Percentiles rank a stretch among this genome's conserved stretches.
phyloP scores from a whole-genome alignment of 1,140 invertebrate species.

The Trichoplusia ni region DNA sequence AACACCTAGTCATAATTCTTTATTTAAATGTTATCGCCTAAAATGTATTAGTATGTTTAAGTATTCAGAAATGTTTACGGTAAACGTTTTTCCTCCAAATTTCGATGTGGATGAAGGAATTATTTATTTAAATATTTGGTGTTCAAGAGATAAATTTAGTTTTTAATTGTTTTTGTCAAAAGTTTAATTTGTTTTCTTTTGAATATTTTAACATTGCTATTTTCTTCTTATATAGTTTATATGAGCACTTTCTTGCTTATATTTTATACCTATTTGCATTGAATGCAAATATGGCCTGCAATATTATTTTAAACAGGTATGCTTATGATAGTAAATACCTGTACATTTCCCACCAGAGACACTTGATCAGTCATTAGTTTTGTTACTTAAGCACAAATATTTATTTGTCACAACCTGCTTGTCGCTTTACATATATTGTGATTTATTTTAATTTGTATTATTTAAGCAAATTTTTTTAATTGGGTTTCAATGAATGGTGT shows the following conservation, averaged over 20 bases:
- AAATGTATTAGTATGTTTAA: not conserved
- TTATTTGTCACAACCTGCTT: constrained; percentile 23
- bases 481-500: constrained; percentile 9
- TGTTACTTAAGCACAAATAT: constrained; percentile 23
- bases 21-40: not conserved
- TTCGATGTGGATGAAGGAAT: too few relatives aligned
- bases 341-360: constrained; percentile 11
- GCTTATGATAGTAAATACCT: not conserved
- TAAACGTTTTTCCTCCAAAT: too few relatives aligned
- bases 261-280: not conserved
- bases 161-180: too few relatives aligned
- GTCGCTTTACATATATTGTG: constrained; percentile 13
- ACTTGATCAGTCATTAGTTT: not conserved
- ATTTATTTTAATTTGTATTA: constrained; percentile 12
- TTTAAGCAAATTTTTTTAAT: constrained; percentile 21
- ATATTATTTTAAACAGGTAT: constrained; percentile 18
- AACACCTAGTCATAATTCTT: constrained; percentile 48
- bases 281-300: not conserved
- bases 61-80: too few relatives aligned
- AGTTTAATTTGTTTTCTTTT: too few relatives aligned
- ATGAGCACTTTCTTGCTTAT: too few relatives aligned
- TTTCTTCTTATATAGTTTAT: too few relatives aligned
- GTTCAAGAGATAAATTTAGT: not conserved
- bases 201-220: too few relatives aligned
- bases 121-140: not conserved